Evolutionary conservation across 2,888 invertebrate species (phyloP).

Genomic region (Ischnura elegans): DNA sequence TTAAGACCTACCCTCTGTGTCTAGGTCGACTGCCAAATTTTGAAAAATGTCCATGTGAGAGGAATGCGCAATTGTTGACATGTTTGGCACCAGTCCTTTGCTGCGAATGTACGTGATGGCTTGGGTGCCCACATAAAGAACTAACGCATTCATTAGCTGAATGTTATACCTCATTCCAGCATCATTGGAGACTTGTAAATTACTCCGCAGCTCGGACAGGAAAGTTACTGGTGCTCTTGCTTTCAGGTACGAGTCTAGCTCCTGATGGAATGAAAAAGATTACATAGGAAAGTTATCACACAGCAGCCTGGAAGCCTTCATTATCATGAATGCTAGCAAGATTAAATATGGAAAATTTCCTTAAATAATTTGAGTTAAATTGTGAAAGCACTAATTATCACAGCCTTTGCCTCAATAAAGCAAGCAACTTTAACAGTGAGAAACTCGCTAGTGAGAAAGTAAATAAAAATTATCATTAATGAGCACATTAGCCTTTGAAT

Average conservation of each 20-base stretch:
- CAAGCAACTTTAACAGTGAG: too few species aligned
- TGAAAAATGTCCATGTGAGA: slow-evolving; percentile 99
- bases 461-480: too few species aligned
- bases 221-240: slow-evolving; percentile 97
- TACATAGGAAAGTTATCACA: not conserved
- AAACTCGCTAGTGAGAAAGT: too few species aligned
- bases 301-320: too few species aligned
- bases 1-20: slow-evolving; percentile 90
- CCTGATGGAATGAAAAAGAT: slow-evolving; percentile 76
- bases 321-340: too few species aligned
- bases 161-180: slow-evolving; percentile 97
- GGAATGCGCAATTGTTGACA: slow-evolving; percentile 98
- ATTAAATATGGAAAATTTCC: too few species aligned
- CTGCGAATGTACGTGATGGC: slow-evolving; percentile 95
- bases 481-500: too few species aligned
- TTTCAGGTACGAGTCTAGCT: slow-evolving; percentile 97
- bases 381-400: too few species aligned
- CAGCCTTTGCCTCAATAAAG: too few species aligned
- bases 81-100: slow-evolving; percentile 95
- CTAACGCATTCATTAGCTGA: slow-evolving; percentile 97
- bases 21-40: slow-evolving; percentile 98
- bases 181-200: slow-evolving; percentile 91
- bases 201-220: slow-evolving; percentile 93
- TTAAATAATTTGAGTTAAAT: too few species aligned
- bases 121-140: slow-evolving; percentile 98